A percentile compares a stretch with the other conserved stretches of the same genome.
These are phyloP conservation scores for Hypothenemus hampei DNA, from an alignment of 1,140 invertebrate genomes.

Conservation along the genomic window DNA sequence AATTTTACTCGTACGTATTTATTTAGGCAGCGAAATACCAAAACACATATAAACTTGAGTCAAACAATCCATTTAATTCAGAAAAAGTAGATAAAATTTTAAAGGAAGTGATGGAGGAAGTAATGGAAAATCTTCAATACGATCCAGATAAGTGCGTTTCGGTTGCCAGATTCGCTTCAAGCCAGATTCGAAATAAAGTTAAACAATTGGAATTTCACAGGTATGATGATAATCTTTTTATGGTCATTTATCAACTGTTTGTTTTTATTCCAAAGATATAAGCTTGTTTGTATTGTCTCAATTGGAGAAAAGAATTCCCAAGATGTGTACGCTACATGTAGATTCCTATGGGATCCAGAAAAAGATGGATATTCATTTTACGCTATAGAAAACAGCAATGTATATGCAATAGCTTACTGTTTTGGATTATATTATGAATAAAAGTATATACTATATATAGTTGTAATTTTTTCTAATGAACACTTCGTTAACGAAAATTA, in stretches of 20 bases:
- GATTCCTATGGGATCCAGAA: constrained; percentile 56
- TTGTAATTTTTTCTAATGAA: constrained; percentile 2
- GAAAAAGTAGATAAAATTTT: constrained; percentile 49
- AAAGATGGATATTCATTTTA: constrained; percentile 52
- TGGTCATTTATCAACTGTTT: not conserved
- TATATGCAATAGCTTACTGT: constrained; percentile 53
- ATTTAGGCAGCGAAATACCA: constrained; percentile 42
- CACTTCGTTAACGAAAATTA: not conserved
- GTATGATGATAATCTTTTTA: constrained; percentile 33
- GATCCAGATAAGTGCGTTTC: constrained; percentile 44
- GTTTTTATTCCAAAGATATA: constrained; percentile 50
- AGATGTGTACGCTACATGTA: constrained; percentile 48
- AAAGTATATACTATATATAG: constrained; percentile 23
- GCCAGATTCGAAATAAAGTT: constrained; percentile 46
- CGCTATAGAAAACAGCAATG: constrained; percentile 51
- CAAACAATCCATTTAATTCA: constrained; percentile 48
- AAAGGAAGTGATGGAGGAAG: constrained; percentile 45
- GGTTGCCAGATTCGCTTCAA: constrained; percentile 45
- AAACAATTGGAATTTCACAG: constrained; percentile 50
- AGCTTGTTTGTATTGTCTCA: constrained; percentile 52
- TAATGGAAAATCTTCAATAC: constrained; percentile 47
- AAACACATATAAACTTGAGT: constrained; percentile 50
- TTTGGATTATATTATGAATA: constrained; percentile 58
- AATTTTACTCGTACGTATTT: not conserved
- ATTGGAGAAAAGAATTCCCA: constrained; percentile 57